Evolutionary conservation across 2,797 vertebrate species (phyloP), one percentile per base, ranked within the genome.

Genomic region (Podargus strigoides): DNA sequence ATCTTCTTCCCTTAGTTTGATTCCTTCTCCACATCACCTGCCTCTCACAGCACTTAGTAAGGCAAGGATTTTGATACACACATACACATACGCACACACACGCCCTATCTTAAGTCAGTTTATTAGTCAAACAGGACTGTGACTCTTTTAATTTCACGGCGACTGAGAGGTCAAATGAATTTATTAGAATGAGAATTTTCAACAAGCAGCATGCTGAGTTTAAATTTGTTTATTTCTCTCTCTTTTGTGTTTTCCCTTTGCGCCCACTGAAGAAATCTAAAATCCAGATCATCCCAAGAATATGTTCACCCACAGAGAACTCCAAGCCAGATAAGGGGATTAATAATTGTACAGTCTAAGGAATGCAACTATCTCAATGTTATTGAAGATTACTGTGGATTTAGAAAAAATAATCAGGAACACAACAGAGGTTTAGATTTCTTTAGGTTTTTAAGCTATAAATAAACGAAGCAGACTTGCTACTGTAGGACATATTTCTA

Each of bases 381-480:
- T 97, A 96, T 93, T 95, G 87, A 96, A 97, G 97, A 98, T 97
- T 97, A 97, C 44, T 87, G 81, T 89, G 96, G 96, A 97, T 97
- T 98, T 97, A 96, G 91, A 95, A 97, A 97, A 97, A 97, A 96
- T 94, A 97, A 97, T 98, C 94, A 97, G 85, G 96, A 95, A 79
- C 32, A 90, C 92, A 95, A 96, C 91, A 93, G 58, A 94, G 94
- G 95, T 96, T 97, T 96, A 90, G 69, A 67, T 41, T 73, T 90
- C 67, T 69, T 80, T 60, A 47, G 19, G 6, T 24, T 47, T 93
- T 92, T 81, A 69, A 85, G 67, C 78, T 96, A 96, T 92, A 95
- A 96, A 96, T 94, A 95, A 93, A 95, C 37, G 62, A 26, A 93
- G 52, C 32, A 96, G 68, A 80, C 90, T 93, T 94, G 67, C 85